Percentiles rank a stretch among this genome's conserved stretches.
phyloP scores from a whole-genome alignment of 2,888 invertebrate species.

The Melieria picta region DNA sequence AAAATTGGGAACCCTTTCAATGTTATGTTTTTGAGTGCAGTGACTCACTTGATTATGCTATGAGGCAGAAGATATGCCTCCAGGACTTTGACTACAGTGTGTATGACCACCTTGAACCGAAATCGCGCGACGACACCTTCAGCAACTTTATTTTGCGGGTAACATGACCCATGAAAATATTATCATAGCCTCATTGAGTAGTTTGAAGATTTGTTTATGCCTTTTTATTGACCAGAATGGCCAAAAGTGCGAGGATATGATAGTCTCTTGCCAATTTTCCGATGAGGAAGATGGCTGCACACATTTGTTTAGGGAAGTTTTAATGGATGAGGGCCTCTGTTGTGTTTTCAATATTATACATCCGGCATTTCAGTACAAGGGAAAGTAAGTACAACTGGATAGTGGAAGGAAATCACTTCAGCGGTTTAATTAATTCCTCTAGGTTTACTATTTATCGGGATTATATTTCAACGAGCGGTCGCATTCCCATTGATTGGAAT shows the following conservation, averaged over 20 bases:
- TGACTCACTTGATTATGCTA: slow-evolving; percentile 69
- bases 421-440: neutral
- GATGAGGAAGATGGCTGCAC: slow-evolving; percentile 71
- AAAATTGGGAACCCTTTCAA: neutral
- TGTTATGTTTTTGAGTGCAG: slow-evolving; percentile 68
- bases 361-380: slow-evolving; percentile 72
- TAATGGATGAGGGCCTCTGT: slow-evolving; percentile 86
- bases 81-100: slow-evolving; percentile 46
- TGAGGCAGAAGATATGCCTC: slow-evolving; percentile 53
- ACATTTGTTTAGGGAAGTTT: slow-evolving; percentile 77
- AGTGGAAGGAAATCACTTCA: too few relatives aligned
- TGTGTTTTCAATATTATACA: slow-evolving; percentile 84
- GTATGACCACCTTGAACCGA: slow-evolving; percentile 38
- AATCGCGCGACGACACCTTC: slow-evolving; percentile 45
- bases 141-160: slow-evolving; percentile 51
- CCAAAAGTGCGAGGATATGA: slow-evolving; percentile 78
- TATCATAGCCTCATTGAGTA: neutral
- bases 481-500: slow-evolving; percentile 73
- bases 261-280: slow-evolving; percentile 76
- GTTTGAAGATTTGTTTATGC: too few relatives aligned
- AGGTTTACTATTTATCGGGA: slow-evolving; percentile 51
- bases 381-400: slow-evolving; percentile 55
- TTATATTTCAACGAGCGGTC: slow-evolving; percentile 50
- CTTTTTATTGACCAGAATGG: slow-evolving; percentile 69
- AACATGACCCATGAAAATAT: neutral